Base-by-base conservation (phyloP, 2,113 vertebrate species). In the Clarias macrocephalus region DNA sequence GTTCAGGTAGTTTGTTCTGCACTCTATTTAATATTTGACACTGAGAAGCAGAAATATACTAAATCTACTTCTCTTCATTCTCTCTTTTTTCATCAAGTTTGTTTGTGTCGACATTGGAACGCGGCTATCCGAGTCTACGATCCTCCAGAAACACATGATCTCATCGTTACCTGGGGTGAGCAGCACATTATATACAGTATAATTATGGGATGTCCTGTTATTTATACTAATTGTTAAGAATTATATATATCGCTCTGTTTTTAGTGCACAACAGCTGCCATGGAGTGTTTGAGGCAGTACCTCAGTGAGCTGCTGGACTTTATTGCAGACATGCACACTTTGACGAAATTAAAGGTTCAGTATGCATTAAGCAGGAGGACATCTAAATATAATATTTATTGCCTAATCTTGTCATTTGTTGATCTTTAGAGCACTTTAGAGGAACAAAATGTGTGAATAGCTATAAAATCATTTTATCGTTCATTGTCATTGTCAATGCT, bases 131-230 rank as follows among this genome's bases (percentile, higher is more conserved):
- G 98, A 99, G 92, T 99, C 98, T 77, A 98, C 97, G 85, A 99
- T 99, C 93, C 96, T 99, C 85, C 97, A 98, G 92, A 99, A 99
- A 93, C 98, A 99, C 95, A 99, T 99, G 98, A 98, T 99, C 87
- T 92, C 96, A 7, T 97, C 97, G 15, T 89, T 99, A 88, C 97
- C 98, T 57, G 97, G 96, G 92, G 98, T 99, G 94, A 97, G 97
- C n/a, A 28, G 57, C 23, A 16, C 12, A 21, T 11, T 76, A 23
- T 37, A 72, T 13, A 48, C 48, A 8, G 48, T 48, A 15, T 30
- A 23, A 42, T 75, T 86, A n/a, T 52, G 8, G 56, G 28, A 28
- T 70, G 33, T 25, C 57, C 19, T 42, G 4, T 62, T 23, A 62
- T 60, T 81, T 19, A 42, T 42, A 23, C 10, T 33, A 12, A 33